Evolutionary conservation across 2,888 invertebrate species (phyloP).

Genomic region (Pogonocherus hispidulus): DNA sequence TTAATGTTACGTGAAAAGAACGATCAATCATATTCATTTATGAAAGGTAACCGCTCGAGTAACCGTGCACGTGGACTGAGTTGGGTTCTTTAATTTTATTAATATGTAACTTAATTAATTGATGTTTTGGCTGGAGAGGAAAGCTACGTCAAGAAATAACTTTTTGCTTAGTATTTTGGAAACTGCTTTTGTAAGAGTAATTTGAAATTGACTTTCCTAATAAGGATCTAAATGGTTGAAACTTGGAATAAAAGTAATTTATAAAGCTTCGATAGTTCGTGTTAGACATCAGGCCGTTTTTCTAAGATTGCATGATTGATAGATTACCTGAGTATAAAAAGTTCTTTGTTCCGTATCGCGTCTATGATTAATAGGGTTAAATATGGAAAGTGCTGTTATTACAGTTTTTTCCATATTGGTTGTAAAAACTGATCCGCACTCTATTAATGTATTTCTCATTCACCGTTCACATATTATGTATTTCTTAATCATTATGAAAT

Average conservation of each 20-base stretch:
- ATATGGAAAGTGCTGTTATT: too few relatives aligned
- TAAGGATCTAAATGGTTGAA: background rate
- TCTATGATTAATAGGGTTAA: too few relatives aligned
- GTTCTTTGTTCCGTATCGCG: too few relatives aligned
- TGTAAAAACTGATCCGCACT: too few relatives aligned
- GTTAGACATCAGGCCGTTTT: too few relatives aligned
- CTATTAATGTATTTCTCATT: too few relatives aligned
- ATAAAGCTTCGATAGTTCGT: background rate
- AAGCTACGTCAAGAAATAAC: background rate
- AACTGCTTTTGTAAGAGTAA: background rate
- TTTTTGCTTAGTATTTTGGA: background rate
- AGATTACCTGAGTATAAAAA: too few relatives aligned
- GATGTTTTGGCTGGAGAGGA: background rate
- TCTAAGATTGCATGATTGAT: too few relatives aligned
- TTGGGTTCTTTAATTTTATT: conserved; percentile 17
- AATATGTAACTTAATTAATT: conserved; percentile 18
- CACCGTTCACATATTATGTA: too few relatives aligned
- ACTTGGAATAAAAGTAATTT: background rate
- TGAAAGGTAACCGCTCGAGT: conserved; percentile 8
- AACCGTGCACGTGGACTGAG: background rate
- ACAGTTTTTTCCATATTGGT: too few relatives aligned
- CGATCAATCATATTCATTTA: conserved; percentile 17
- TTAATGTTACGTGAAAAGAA: conserved; percentile 7
- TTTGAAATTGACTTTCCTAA: background rate
- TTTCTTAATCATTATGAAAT: too few relatives aligned